These are phyloP conservation scores for Drosophila fulvimacula DNA, from an alignment of 2,888 invertebrate genomes.

Conservation along the genomic window DNA sequence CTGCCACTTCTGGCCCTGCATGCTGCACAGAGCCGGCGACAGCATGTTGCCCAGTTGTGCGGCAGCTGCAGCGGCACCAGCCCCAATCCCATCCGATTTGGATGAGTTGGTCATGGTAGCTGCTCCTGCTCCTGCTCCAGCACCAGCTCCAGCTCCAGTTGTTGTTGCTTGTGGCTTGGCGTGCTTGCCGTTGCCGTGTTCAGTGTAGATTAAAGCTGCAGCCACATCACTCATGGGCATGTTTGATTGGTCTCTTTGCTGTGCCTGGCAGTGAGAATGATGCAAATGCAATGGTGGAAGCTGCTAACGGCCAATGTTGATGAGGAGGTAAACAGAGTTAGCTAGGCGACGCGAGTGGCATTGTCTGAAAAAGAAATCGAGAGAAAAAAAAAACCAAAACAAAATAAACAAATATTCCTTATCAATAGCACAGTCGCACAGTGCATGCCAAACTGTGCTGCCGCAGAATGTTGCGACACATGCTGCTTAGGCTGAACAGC, in stretches of 20 bases:
- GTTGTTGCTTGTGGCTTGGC: slow-evolving; percentile 9
- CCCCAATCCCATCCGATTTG: slow-evolving; percentile 44
- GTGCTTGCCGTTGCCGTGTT: slow-evolving; percentile 58
- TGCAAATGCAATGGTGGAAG: slow-evolving; percentile 48
- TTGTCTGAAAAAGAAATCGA: slow-evolving; percentile 33
- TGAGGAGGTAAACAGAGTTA: slow-evolving; percentile 56
- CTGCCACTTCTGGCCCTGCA: slow-evolving; percentile 82
- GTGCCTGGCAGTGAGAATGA: slow-evolving; percentile 33
- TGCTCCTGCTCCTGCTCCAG: slow-evolving; percentile 25
- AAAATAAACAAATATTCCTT: neutral
- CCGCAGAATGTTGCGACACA: slow-evolving; percentile 20
- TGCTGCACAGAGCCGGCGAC: slow-evolving; percentile 31
- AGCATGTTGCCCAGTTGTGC: slow-evolving; percentile 46
- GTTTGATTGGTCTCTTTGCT: slow-evolving; percentile 22
- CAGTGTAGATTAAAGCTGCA: slow-evolving; percentile 60
- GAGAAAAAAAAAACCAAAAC: neutral
- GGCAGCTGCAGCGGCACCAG: slow-evolving; percentile 26
- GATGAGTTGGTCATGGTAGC: slow-evolving; percentile 57
- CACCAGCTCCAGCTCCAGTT: neutral
- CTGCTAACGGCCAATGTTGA: slow-evolving; percentile 54
- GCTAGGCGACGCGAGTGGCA: slow-evolving; percentile 57
- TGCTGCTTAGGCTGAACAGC: slow-evolving; percentile 35
- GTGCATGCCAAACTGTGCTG: slow-evolving; percentile 27
- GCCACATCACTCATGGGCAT: slow-evolving; percentile 72
- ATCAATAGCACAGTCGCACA: slow-evolving; percentile 7